Evolutionary conservation across 2,797 vertebrate species (phyloP).

Genomic region (Sphenodon punctatus): DNA sequence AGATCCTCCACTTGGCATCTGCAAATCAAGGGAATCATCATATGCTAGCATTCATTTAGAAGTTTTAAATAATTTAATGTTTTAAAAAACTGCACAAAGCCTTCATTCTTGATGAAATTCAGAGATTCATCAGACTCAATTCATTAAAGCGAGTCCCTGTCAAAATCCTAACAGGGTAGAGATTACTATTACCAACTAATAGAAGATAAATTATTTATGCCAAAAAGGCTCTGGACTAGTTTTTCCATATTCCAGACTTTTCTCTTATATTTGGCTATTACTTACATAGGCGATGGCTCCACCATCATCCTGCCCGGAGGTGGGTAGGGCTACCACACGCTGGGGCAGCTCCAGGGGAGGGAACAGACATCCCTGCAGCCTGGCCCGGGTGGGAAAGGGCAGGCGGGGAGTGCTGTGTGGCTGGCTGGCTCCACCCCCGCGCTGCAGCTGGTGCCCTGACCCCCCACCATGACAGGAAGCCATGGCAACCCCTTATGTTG

Average conservation of each 20-base stretch:
- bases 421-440: no score
- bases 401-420: no score
- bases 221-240: neutral
- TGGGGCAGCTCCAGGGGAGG: no score
- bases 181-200: neutral
- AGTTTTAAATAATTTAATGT: slow-evolving; percentile 6
- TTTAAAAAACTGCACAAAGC: neutral
- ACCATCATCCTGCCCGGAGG: no score
- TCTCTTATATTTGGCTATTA: neutral
- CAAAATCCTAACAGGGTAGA: neutral
- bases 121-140: neutral
- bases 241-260: neutral
- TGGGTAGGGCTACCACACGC: no score
- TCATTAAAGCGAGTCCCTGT: slow-evolving; percentile 16
- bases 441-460: no score
- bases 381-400: no score
- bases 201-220: neutral
- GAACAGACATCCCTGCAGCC: no score
- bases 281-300: no score
- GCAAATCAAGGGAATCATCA: neutral
- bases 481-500: no score
- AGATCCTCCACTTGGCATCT: neutral
- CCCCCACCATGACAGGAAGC: no score
- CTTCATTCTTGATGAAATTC: slow-evolving; percentile 26
- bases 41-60: neutral